Evolutionary conservation across 2,797 vertebrate genomes (phyloP).

Genomic region (Alca torda): DNA sequence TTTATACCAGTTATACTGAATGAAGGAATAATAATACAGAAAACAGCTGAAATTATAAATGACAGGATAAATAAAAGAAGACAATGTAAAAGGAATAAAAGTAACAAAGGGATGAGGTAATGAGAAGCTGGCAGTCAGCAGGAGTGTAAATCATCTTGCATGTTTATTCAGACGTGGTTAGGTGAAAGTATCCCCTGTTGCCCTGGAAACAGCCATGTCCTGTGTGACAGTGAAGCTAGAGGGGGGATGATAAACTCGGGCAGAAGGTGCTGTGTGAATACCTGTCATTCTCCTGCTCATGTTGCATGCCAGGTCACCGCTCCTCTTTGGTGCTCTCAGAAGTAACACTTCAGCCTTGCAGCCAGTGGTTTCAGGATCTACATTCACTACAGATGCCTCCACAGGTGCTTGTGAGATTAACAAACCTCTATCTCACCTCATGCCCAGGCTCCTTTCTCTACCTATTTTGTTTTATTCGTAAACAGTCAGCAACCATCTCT

Average conservation of each 20-base stretch:
- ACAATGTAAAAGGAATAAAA: neutral
- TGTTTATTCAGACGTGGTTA: neutral
- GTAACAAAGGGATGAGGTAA: neutral
- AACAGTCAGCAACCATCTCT: neutral
- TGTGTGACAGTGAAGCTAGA: neutral
- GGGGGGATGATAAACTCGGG: neutral
- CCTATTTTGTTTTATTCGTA: neutral
- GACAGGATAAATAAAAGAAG: neutral
- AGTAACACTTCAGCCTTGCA: neutral
- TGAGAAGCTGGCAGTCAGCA: neutral
- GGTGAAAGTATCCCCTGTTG: neutral
- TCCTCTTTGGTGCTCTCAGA: neutral
- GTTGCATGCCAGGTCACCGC: neutral
- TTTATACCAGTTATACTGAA: neutral
- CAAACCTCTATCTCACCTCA: neutral
- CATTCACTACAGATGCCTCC: neutral
- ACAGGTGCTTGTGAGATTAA: neutral
- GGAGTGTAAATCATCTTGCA: neutral
- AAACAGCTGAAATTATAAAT: neutral
- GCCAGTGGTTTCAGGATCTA: neutral
- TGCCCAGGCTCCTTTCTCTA: neutral
- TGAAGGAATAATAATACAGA: neutral
- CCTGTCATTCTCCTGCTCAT: neutral
- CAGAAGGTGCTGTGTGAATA: neutral
- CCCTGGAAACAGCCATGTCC: neutral